These are phyloP conservation scores for Diarsia mendica DNA, from an alignment of 2,888 invertebrate genomes.

Conservation along the genomic window DNA sequence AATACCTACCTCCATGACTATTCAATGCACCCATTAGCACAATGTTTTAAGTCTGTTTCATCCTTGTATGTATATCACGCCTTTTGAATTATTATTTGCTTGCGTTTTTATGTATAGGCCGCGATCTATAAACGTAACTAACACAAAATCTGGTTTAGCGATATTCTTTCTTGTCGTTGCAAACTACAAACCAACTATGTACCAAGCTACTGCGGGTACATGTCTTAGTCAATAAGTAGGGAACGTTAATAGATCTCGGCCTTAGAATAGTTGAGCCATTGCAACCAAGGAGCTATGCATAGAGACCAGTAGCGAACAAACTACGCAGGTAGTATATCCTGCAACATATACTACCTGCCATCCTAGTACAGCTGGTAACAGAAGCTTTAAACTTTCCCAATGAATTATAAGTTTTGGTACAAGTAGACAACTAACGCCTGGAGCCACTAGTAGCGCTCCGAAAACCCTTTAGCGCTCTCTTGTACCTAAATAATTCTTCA, in stretches of 20 bases:
- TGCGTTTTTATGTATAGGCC: neutral
- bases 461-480: constrained; percentile 18
- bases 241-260: neutral
- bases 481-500: constrained; percentile 38
- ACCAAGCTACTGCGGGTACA: too few relatives aligned
- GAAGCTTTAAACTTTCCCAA: constrained; percentile 41
- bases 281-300: neutral
- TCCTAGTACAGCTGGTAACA: constrained; percentile 35
- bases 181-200: neutral
- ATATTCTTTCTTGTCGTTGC: neutral
- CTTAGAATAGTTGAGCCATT: neutral
- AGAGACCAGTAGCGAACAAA: constrained; percentile 18
- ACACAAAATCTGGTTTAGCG: neutral
- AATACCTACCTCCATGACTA: too few relatives aligned
- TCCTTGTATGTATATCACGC: neutral
- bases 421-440: constrained; percentile 22
- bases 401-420: constrained; percentile 42
- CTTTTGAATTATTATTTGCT: neutral
- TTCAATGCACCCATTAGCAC: too few relatives aligned
- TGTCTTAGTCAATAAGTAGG: neutral
- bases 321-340: neutral
- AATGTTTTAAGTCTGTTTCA: too few relatives aligned
- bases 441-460: constrained; percentile 25
- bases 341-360: constrained; percentile 6
- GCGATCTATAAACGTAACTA: neutral